Evolutionary conservation across 2,797 vertebrate species (phyloP).

Genomic region (Oryzias sinensis): DNA sequence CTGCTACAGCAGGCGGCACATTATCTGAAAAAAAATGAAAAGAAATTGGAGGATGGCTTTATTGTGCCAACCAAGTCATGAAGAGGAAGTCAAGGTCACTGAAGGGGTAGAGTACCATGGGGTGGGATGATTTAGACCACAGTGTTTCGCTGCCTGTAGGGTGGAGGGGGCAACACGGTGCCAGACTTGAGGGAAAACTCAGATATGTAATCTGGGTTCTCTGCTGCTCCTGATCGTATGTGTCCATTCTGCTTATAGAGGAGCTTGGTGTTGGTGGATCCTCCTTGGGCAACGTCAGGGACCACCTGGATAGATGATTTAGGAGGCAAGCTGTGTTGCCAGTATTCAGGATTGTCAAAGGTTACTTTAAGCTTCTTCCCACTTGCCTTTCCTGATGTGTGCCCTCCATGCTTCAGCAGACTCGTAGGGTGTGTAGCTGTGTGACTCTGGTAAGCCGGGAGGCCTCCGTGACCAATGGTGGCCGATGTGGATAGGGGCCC

Average conservation of each 20-base stretch:
- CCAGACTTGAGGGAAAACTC: conserved; percentile 93
- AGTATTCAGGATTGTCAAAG: conserved; percentile 98
- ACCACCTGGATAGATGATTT: conserved; percentile 80
- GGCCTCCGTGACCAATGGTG: conserved; percentile 57
- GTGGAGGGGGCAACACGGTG: conserved; percentile 90
- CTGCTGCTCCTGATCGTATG: conserved; percentile 87
- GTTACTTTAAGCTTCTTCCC: conserved; percentile 92
- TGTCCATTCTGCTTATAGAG: conserved; percentile 97
- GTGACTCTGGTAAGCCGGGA: conserved; percentile 69
- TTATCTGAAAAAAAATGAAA: conserved; percentile 26
- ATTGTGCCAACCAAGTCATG: conserved; percentile 35
- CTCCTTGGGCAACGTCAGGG: conserved; percentile 85
- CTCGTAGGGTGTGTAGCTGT: conserved; percentile 53
- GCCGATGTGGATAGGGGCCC: conserved; percentile 66
- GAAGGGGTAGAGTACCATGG: conserved; percentile 41
- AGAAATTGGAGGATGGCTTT: conserved; percentile 12
- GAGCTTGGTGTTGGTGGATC: conserved; percentile 86
- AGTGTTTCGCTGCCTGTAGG: conserved; percentile 97
- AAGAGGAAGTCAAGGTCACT: conserved; percentile 48
- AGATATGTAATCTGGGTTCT: conserved; percentile 94
- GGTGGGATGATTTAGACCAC: conserved; percentile 84
- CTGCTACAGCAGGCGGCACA: conserved; percentile 60
- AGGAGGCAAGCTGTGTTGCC: conserved; percentile 95
- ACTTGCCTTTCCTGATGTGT: conserved; percentile 62
- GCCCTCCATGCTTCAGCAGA: conserved; percentile 71